Percentiles rank a stretch among this genome's conserved stretches.
Conservation (phyloP, 2,113 vertebrate species). For the Ciconia stormi region DNA sequence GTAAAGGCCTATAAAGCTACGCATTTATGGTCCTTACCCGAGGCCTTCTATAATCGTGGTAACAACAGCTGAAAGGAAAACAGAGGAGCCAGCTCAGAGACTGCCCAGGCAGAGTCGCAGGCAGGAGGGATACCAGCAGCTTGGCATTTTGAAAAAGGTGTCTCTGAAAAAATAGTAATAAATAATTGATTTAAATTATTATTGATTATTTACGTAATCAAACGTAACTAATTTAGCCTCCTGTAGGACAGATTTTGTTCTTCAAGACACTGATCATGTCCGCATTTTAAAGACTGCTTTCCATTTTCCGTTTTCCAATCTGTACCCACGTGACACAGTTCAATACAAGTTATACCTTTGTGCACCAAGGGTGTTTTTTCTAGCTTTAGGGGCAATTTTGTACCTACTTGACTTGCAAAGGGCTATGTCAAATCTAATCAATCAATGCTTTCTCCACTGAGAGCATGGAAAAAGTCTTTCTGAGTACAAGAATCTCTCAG, state of each 20-base stretch:
- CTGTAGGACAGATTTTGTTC: not conserved
- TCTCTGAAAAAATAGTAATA: not conserved
- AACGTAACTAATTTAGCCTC: not conserved
- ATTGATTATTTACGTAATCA: not conserved
- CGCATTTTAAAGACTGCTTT: not conserved
- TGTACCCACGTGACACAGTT: not conserved
- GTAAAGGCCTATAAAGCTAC: not conserved
- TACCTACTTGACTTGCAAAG: not conserved
- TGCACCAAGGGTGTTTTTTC: not conserved
- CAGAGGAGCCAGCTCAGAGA: not conserved
- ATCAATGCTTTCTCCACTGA: not conserved
- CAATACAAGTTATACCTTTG: not conserved
- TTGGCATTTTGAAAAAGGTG: not conserved
- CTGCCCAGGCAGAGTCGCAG: not conserved
- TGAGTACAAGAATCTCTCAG: not conserved
- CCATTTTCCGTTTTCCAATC: not conserved
- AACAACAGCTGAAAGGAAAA: not conserved
- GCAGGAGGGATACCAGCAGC: not conserved
- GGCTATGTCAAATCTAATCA: not conserved
- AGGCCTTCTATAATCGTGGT: not conserved
- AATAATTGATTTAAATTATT: not conserved
- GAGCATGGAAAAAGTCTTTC: not conserved
- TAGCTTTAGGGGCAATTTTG: not conserved
- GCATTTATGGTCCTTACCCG: not conserved
- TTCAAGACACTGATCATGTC: not conserved